These are phyloP conservation scores for Eretmochelys imbricata DNA, from an alignment of 2,113 vertebrate genomes.

Conservation along the genomic window DNA sequence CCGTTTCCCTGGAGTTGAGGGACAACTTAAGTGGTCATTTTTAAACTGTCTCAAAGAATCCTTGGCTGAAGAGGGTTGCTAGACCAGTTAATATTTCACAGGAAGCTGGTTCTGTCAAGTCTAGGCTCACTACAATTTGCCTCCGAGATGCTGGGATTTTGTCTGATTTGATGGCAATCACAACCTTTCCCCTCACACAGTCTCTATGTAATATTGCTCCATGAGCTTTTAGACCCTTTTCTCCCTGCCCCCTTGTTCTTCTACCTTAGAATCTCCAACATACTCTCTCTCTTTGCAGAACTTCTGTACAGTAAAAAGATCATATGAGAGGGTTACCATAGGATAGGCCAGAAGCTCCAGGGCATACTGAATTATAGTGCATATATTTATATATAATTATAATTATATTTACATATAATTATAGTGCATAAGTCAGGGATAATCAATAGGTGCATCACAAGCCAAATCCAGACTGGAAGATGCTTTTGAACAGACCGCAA, in stretches of 20 bases:
- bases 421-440: neutral
- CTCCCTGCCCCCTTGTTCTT: neutral
- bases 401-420: neutral
- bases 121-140: neutral
- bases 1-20: neutral
- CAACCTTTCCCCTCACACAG: neutral
- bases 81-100: neutral
- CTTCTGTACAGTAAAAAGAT: neutral
- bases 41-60: conserved; percentile 6
- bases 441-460: too few species aligned
- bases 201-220: fast-evolving
- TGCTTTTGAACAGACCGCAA: too few species aligned
- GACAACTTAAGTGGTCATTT: neutral
- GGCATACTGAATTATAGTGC: neutral
- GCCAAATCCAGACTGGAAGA: too few species aligned
- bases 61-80: neutral
- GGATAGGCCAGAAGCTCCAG: neutral
- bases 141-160: neutral
- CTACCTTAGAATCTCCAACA: neutral
- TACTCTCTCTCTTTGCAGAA: neutral
- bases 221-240: neutral
- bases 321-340: neutral
- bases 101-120: fast-evolving
- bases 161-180: neutral
- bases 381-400: too few species aligned